phyloP scores from a whole-genome alignment of 1,140 invertebrate genomes.

The Lepidurus packardi region DNA sequence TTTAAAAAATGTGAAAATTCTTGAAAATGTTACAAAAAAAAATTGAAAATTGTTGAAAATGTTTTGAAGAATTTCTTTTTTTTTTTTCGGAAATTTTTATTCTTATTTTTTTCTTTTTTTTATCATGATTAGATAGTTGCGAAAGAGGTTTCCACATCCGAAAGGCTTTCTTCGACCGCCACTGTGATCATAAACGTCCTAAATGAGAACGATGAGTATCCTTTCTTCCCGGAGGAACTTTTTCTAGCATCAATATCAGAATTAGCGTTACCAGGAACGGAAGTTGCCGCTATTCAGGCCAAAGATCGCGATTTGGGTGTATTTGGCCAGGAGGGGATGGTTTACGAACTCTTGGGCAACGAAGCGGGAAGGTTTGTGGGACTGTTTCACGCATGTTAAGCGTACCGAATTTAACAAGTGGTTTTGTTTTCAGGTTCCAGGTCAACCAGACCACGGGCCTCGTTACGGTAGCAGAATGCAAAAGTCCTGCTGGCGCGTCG shows the following conservation, averaged over 20 bases:
- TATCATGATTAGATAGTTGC: slow-evolving; percentile 60
- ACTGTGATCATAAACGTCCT: slow-evolving; percentile 74
- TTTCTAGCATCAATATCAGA: slow-evolving; percentile 68
- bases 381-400: not conserved
- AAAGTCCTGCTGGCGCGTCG: slow-evolving; percentile 52
- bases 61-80: too few species aligned
- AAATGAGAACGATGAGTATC: slow-evolving; percentile 87
- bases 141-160: slow-evolving; percentile 68
- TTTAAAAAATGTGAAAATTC: slow-evolving; percentile 30
- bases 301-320: slow-evolving; percentile 75
- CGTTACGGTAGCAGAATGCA: slow-evolving; percentile 73
- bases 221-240: slow-evolving; percentile 65
- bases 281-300: slow-evolving; percentile 68
- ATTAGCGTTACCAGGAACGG: slow-evolving; percentile 60
- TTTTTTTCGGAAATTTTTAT: not conserved
- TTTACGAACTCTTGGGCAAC: slow-evolving; percentile 76
- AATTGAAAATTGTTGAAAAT: slow-evolving; percentile 32
- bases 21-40: too few species aligned
- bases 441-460: slow-evolving; percentile 73
- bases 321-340: slow-evolving; percentile 71
- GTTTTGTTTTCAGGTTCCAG: slow-evolving; percentile 53
- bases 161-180: slow-evolving; percentile 72
- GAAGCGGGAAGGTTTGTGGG: slow-evolving; percentile 60
- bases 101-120: slow-evolving; percentile 35
- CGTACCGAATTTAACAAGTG: too few species aligned